phyloP scores from a whole-genome alignment of 2,888 invertebrate genomes.

The Argyresthia goedartella region DNA sequence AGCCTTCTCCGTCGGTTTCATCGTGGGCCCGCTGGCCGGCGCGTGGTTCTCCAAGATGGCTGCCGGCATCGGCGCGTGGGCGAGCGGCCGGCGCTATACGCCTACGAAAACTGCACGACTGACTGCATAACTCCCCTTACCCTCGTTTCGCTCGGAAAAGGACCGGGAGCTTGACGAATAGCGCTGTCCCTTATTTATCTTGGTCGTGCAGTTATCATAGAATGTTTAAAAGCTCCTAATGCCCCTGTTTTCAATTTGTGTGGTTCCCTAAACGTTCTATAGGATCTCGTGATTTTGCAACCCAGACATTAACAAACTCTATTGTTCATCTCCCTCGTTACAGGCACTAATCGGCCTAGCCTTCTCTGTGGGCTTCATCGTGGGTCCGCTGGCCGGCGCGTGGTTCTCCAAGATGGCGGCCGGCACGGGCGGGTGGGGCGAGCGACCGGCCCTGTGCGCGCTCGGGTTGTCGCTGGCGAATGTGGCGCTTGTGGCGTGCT shows the following conservation, averaged over 20 bases:
- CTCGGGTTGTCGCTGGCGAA: constrained; percentile 81
- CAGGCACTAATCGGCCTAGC: constrained; percentile 97
- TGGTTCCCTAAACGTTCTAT: too few species aligned
- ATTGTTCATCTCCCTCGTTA: too few species aligned
- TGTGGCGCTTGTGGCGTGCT: constrained; percentile 78
- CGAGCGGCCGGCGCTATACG: constrained; percentile 82
- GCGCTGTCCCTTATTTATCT: too few species aligned
- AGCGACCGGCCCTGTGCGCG: constrained; percentile 85
- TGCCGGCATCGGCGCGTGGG: constrained; percentile 80
- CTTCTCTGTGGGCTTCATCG: constrained; percentile 97
- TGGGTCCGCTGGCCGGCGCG: constrained; percentile 96
- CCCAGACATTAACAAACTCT: too few species aligned
- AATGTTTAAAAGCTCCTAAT: too few species aligned
- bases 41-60: constrained; percentile 85
- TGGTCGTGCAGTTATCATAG: too few species aligned
- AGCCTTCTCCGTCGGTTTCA: constrained; percentile 98
- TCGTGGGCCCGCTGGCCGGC: constrained; percentile 95
- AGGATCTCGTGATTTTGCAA: too few species aligned
- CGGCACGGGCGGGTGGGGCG: constrained; percentile 77
- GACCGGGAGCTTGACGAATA: too few species aligned
- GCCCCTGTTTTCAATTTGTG: too few species aligned
- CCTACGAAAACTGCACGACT: too few species aligned
- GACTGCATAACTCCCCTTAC: too few species aligned
- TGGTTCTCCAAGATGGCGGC: constrained; percentile 80
- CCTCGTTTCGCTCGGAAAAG: too few species aligned